These are phyloP conservation scores for Gonioctena quinquepunctata DNA, from an alignment of 1,140 invertebrate species.

Conservation along the genomic window DNA sequence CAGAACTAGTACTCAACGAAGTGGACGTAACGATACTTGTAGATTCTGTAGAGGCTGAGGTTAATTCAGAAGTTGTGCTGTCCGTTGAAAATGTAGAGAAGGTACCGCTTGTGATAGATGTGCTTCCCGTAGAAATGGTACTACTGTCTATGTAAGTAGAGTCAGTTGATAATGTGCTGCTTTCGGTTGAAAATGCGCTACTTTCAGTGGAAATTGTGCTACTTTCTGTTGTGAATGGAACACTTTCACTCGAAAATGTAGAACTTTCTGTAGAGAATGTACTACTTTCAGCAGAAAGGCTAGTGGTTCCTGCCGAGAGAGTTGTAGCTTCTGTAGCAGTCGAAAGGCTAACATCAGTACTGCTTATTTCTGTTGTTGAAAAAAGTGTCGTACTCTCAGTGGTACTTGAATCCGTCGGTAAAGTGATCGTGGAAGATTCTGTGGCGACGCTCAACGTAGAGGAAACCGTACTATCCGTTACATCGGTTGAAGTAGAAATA, in stretches of 20 bases:
- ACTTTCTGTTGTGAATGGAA: slow-evolving; percentile 1
- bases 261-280: too few species aligned
- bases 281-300: too few species aligned
- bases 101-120: neutral
- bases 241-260: neutral
- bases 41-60: neutral
- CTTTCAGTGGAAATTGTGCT: neutral
- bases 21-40: neutral
- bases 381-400: slow-evolving; percentile 4
- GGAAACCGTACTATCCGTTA: neutral
- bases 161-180: slow-evolving; percentile 27
- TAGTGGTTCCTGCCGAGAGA: too few species aligned
- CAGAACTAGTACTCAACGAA: slow-evolving; percentile 12
- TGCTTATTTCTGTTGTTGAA: slow-evolving; percentile 1
- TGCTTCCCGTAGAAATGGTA: neutral
- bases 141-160: slow-evolving; percentile 29
- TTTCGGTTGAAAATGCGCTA: neutral
- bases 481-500: slow-evolving; percentile 3
- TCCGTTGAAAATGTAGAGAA: neutral
- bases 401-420: neutral
- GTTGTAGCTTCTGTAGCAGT: neutral
- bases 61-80: neutral
- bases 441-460: neutral
- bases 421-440: neutral
- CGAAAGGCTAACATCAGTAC: neutral